Evolutionary conservation across 2,113 vertebrate genomes (phyloP).

Genomic region (Rhabdornis inornatus): DNA sequence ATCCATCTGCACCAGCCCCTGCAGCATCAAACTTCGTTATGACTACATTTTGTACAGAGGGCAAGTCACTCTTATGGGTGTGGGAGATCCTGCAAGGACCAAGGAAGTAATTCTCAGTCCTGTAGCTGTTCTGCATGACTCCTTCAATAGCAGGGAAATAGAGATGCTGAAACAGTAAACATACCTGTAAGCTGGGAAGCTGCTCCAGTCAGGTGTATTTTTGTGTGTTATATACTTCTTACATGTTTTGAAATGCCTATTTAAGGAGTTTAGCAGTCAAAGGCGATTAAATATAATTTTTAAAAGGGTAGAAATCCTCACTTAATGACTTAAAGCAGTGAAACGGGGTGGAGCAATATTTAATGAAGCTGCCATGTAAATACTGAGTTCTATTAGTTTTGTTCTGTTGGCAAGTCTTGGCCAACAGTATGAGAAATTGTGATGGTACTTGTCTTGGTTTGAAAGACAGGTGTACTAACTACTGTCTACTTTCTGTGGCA

Average conservation of each 20-base stretch:
- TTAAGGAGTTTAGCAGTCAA: neutral
- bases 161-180: neutral
- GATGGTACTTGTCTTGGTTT: neutral
- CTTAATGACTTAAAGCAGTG: neutral
- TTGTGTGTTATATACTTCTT: neutral
- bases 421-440: neutral
- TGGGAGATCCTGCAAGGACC: neutral
- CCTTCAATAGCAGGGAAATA: neutral
- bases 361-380: neutral
- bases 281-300: neutral
- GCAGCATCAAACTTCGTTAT: neutral
- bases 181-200: neutral
- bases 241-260: neutral
- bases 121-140: neutral
- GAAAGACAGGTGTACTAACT: neutral
- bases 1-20: neutral
- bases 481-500: neutral
- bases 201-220: neutral
- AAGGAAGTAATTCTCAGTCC: neutral
- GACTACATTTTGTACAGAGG: neutral
- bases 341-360: fast-evolving
- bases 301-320: neutral
- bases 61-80: neutral
- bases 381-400: neutral
- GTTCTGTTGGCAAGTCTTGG: neutral